Conservation (phyloP, 1,140 invertebrate genomes). For the Hylaeus anthracinus region DNA sequence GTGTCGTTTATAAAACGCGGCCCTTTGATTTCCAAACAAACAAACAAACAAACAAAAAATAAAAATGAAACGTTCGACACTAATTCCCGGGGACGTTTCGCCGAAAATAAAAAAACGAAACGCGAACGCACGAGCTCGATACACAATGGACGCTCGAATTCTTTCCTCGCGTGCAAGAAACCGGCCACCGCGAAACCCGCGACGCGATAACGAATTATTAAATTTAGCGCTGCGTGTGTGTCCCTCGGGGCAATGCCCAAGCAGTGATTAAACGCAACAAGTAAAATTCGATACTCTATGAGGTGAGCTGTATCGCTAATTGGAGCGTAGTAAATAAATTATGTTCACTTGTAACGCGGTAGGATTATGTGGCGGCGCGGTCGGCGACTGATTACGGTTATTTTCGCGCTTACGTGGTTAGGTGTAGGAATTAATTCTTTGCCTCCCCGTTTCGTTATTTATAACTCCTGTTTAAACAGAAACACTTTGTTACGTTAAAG, state of each 20-base stretch:
- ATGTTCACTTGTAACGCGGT: constrained; percentile 56
- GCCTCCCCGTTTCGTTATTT: too few species aligned
- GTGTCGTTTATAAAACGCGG: not conserved
- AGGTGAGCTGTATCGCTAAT: constrained; percentile 51
- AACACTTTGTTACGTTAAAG: too few species aligned
- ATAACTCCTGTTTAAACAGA: too few species aligned
- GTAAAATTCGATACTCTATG: constrained; percentile 58
- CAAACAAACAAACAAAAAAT: not conserved
- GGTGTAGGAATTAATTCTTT: too few species aligned
- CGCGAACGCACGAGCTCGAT: too few species aligned
- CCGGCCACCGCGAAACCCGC: not conserved
- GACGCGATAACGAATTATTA: constrained; percentile 30
- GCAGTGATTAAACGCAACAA: constrained; percentile 59
- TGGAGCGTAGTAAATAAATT: constrained; percentile 59
- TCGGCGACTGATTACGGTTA: constrained; percentile 57
- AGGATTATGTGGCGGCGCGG: constrained; percentile 39
- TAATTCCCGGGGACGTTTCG: not conserved
- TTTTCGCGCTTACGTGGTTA: constrained; percentile 44
- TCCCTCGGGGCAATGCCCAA: constrained; percentile 42
- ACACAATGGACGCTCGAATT: not conserved
- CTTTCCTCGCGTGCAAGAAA: not conserved
- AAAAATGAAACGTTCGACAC: not conserved
- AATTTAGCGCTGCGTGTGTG: constrained; percentile 8
- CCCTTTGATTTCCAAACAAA: too few species aligned
- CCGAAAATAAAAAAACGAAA: too few species aligned